Base-by-base conservation (phyloP, 2,113 vertebrate genomes). In the Dipodomys ordii region DNA sequence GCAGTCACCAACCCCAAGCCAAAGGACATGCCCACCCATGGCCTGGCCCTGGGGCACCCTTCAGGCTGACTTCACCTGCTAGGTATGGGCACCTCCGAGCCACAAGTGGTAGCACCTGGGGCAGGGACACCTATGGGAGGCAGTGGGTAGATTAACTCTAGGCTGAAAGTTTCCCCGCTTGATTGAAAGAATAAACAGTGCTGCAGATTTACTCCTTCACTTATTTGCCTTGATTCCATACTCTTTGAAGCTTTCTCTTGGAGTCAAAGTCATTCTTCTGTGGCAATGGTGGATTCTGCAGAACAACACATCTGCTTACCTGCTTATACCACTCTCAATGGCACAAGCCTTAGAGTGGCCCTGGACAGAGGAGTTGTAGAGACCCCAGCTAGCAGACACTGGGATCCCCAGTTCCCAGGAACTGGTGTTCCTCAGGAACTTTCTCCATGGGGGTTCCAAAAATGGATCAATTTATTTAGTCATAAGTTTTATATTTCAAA, bases 91-190 rank as follows among this genome's bases (percentile, higher is more conserved):
- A 20, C 62, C 62, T 64, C 62, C 22, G 1, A 1, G 20, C 53
- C 35, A 32, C 57, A 53, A 32, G 73, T 22, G 12, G 60, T 49
- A 20, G 7, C 62, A 0, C 27, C 27, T 44, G 22, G 3, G 18
- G 28, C 11, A 57, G 32, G 67, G 83, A 80, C 39, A 80, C n/a
- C 73, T 13, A 2, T 0, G 7, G 71, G 25, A 79, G 18, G 64
- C 4, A 1, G 44, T 0, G 6, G 49, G 49, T 4, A 22, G 13
- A 7, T 7, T 8, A 32, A 28, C 16, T 30, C 1, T 0, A 2
- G 46, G 27, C 62, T 49, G 28, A 62, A 77, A 44, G 60, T 57
- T 78, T n/a, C 77, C 65, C 78, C 25, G 5, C 35, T 22, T 7
- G 49, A 35, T 6, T 27, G 53, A 57, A 35, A 32, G 78, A 76